Evolutionary conservation across 2,888 invertebrate genomes (phyloP), one percentile per base, ranked within the genome.

Genomic region (Watsonalla binaria): DNA sequence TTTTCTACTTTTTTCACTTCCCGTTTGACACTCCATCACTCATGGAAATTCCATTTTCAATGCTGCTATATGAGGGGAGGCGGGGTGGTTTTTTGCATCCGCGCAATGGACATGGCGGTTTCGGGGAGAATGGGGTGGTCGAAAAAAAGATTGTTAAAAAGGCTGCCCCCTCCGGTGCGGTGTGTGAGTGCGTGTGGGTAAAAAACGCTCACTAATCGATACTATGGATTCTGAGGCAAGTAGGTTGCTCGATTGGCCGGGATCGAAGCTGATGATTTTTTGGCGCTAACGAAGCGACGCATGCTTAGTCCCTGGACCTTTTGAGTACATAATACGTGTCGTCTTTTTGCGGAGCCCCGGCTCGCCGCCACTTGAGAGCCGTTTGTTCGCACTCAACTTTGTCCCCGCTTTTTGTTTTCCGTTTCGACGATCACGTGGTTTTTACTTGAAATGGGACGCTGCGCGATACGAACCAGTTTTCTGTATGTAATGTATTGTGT

Each of bases 21-120:
- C 82, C 88, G 89, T 90, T 90, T 90, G 90, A 90, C 90, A 90
- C 90, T 90, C 90, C 90, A 90, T 90, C 90, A 90, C 88, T 90
- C 90, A 90, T 87, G 90, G 90, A 90, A 90, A 90, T 90, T 90
- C 90, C 90, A 90, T 90, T 90, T 90, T 90, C 88, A 89, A 89
- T 89, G 89, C 86, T 85, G 86, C 79, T 84, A 81, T 84, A 82
- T 80, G 84, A 82, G 84, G 80, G 84, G 80, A 70, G 84, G 80
- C 71, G 78, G 85, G 89, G 87, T 82, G 90, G 88, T 86, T 88
- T 90, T 49, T 90, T 88, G 88, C 89, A 90, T 89, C 84, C 86
- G 86, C 86, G 87, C 88, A 83, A 85, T 88, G 90, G 90, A 89
- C 89, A 82, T 80, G 87, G 85, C 83, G 88, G 86, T 88, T 88